Evolutionary conservation across 2,113 vertebrate species (phyloP), one percentile per base, ranked within the genome.

Genomic region (Scomber colias): DNA sequence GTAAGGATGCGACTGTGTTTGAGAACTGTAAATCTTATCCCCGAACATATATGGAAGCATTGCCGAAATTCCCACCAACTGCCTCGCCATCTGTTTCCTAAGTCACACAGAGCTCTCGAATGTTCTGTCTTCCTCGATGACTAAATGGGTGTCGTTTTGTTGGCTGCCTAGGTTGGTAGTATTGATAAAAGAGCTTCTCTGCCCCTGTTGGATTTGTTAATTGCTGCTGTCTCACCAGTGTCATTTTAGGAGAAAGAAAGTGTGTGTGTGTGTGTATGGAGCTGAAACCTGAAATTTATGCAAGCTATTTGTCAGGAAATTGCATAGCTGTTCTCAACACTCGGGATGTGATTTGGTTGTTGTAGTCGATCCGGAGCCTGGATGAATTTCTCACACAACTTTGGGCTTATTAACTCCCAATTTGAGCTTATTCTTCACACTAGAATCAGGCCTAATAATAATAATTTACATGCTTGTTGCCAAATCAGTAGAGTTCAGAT

Each of bases 81-180:
- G 93, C 79, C 90, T 86, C 35, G 77, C 93, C 93, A 94, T 94
- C 93, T 95, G 94, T 92, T 92, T 90, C 51, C 82, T 54, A 86
- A 59, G 74, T 45, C 81, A 78, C 85, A 83, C 75, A 48, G 73
- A 60, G 66, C 77, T 85, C 74, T 80, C 82, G 77, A 3, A 85
- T 90, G 48, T 83, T 24, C 65, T 71, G 63, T 76, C 79, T 73
- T 63, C 40, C 77, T 83, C 72, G 49, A 78, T 90, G 76, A 81
- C 79, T 87, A 73, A 88, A 87, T 79, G 62, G 86, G 86, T 86
- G 82, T 70, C 67, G 64, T 87, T 72, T 30, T 54, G 81, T 83
- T 75, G 81, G 79, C 83, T 75, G 75, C 57, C 62, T 79, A 77
- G 60, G 61, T 73, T 88, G 79, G 81, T 82, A 89, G 90, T 81